phyloP scores from a whole-genome alignment of 2,888 invertebrate genomes.

The Chloromyia formosa region DNA sequence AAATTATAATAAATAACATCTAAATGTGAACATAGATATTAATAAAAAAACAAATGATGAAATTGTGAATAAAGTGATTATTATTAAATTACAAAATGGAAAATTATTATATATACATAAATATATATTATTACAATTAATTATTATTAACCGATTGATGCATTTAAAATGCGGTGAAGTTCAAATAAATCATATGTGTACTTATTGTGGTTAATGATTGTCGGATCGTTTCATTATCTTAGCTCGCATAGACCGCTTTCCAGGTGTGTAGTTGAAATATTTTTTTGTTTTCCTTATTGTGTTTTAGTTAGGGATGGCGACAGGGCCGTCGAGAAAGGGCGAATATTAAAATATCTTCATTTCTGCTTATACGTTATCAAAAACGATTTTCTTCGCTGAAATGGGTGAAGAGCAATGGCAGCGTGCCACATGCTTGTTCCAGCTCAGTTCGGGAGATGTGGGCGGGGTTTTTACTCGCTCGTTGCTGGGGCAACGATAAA shows the following conservation, averaged over 20 bases:
- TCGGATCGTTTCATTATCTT: slow-evolving; percentile 37
- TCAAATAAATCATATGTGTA: slow-evolving; percentile 51
- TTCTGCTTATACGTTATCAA: too few relatives aligned
- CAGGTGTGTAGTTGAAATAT: not conserved
- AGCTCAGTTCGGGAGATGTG: too few relatives aligned
- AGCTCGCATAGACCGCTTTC: not conserved
- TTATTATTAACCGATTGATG: slow-evolving; percentile 47
- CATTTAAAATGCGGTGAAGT: slow-evolving; percentile 46
- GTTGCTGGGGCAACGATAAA: too few relatives aligned
- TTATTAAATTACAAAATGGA: slow-evolving; percentile 40
- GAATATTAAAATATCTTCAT: too few relatives aligned
- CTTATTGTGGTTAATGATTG: slow-evolving; percentile 48
- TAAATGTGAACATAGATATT: slow-evolving; percentile 49
- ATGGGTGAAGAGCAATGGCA: too few relatives aligned
- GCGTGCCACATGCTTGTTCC: too few relatives aligned
- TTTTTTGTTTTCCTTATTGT: too few relatives aligned
- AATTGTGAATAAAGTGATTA: slow-evolving; percentile 50
- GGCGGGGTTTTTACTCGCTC: too few relatives aligned
- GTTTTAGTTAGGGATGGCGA: too few relatives aligned
- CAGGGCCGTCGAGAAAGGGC: too few relatives aligned
- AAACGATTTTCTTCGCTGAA: too few relatives aligned
- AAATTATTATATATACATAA: slow-evolving; percentile 44
- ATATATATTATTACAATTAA: slow-evolving; percentile 45
- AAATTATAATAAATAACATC: slow-evolving; percentile 43
- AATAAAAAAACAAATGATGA: slow-evolving; percentile 37